Base-by-base conservation (phyloP, 1,140 invertebrate species). In the Drosophila asahinai region DNA sequence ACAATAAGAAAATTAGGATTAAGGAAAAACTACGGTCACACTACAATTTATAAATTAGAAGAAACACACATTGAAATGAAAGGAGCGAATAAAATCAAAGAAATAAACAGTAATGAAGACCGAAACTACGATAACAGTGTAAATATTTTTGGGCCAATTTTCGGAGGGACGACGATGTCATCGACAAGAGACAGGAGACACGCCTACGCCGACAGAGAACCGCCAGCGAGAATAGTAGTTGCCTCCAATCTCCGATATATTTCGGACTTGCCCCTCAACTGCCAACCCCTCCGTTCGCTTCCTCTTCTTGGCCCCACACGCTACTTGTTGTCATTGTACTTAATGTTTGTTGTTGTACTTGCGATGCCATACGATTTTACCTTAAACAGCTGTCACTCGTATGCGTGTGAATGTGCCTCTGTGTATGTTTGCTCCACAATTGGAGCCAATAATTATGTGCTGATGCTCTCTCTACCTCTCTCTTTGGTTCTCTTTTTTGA, bases 301-400 rank as follows among this genome's bases (percentile, higher is more conserved):
- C 59, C 33, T 0, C 14, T 40, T 12, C 27, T 9, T 14, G 33
- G 22, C 47, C 33, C 33, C 65, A 64, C 65, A n/a, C 52, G 51
- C 74, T 82, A 89, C 77, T 75, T 90, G 78, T 75, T 87, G 73
- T 81, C 77, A 77, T 77, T 68, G 74, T 67, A 65, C 42, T 57
- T 73, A 65, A 40, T 68, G 61, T 77, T 66, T 80, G 54, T 66
- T 80, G 49, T 80, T 49, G 58, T 61, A 68, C 47, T 57, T 49
- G 54, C 19, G 40, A 63, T 47, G 60, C 63, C 60, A 78, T 66
- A 74, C 59, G 54, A 78, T 68, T 78, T 89, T 82, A 86, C 76
- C 79, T 80, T 82, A 82, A 90, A 90, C 86, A 90, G 86, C 86
- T 90, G 86, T 89, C 86, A 89, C 59, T 62, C 67, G 54, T 67